Base-by-base conservation (phyloP, 2,797 vertebrate species). In the Pangasius mekongensis region DNA sequence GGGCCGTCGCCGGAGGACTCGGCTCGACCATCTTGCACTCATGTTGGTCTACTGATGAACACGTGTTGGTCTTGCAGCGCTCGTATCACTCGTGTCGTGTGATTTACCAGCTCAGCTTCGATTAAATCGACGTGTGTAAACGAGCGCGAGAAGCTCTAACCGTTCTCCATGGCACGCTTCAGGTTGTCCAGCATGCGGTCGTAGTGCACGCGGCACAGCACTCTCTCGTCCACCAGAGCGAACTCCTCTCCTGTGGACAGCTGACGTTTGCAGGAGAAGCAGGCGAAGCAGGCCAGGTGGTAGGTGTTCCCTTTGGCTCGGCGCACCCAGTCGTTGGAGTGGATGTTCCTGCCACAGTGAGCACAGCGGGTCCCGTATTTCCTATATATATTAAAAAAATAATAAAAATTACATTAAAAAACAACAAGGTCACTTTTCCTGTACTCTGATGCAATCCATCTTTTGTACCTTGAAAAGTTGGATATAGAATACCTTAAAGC, bases 191-290 rank as follows among this genome's bases (percentile, higher is more conserved):
- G 78, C 96, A 98, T 97, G 86, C 97, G 95, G 88, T 98, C 97
- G 0, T 99, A 99, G 90, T 99, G 98, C 5, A 97, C 96, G 62
- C 97, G 95, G 80, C 98, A 99, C 30, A 98, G 97, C 73, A 99
- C 96, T 83, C 98, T 95, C 92, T 99, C 98, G 88, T 99, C 98
- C 0, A 99, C 95, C 89, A 99, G 89, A 27, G 97, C 98, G 14
- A 98, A 99, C 91, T 99, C 98, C 90, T 99, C 98, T 66, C 98
- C 98, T 0, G 98, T 99, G 0, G 98, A 97, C 1, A 99, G 97
- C 92, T 98, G 98, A 0, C 98, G 95, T 84, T 99, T 99, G 93
- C 98, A 99, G 43, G 98, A 97, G 91, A 97, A 96, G 92, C 98
- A 99, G 2, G 98, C 97, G 27, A 99, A 99, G 89, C 98, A 99